phyloP scores from a whole-genome alignment of 2,113 vertebrate genomes.

The Oreochromis spilurus region DNA sequence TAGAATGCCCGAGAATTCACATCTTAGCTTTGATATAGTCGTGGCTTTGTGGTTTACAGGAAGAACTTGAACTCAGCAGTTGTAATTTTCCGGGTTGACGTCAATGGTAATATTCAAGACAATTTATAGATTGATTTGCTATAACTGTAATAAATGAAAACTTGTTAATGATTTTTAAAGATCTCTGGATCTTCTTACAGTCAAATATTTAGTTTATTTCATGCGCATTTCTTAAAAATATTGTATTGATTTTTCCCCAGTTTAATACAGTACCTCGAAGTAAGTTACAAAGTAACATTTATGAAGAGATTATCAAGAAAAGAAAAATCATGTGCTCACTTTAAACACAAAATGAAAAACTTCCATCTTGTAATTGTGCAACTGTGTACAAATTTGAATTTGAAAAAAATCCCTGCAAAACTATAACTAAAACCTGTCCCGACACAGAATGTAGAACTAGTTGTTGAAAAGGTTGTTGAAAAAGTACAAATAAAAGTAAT shows the following conservation, averaged over 20 bases:
- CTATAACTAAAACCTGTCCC: neutral
- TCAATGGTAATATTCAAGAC: neutral
- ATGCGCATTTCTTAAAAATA: neutral
- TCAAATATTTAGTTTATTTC: neutral
- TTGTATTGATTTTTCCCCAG: neutral
- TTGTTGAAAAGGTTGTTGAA: neutral
- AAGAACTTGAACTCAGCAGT: neutral
- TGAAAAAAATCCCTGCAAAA: neutral
- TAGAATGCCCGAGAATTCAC: neutral
- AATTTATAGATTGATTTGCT: neutral
- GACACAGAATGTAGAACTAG: neutral
- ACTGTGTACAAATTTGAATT: neutral
- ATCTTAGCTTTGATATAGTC: neutral
- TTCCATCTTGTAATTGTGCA: neutral
- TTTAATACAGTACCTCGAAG: neutral
- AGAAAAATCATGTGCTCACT: neutral
- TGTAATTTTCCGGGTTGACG: constrained; percentile 43
- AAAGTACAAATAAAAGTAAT: neutral
- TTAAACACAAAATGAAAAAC: neutral
- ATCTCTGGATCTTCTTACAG: neutral
- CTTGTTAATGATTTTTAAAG: neutral
- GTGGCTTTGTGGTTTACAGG: neutral
- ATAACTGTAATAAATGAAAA: neutral
- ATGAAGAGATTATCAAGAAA: neutral
- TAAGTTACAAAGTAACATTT: neutral